These are phyloP conservation scores for roundworm (Caenorhabditis elegans) DNA, from an alignment of 1,140 invertebrate genomes.

Conservation along the genomic window DNA sequence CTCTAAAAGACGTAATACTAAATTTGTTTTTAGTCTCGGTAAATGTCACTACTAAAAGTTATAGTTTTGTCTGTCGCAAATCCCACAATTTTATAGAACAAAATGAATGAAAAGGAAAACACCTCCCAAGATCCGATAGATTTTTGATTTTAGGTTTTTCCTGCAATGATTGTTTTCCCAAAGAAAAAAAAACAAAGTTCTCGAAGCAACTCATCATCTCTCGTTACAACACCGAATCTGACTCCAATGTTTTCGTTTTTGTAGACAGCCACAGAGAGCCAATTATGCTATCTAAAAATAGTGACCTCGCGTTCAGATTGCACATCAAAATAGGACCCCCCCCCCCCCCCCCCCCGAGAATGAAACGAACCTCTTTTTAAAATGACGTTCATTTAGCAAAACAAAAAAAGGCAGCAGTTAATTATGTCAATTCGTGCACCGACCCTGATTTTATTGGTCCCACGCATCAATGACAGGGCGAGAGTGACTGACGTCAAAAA, in stretches of 20 bases:
- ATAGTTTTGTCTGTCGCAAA: neutral
- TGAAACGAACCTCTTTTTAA: too few relatives aligned
- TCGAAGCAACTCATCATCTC: neutral
- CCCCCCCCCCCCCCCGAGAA: too few relatives aligned
- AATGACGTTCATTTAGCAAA: slow-evolving; percentile 11
- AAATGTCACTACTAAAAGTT: neutral
- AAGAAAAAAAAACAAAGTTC: neutral
- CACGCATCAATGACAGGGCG: slow-evolving; percentile 14
- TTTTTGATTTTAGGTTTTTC: neutral
- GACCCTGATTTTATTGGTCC: neutral
- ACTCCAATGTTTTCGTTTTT: neutral
- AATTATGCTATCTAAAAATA: slow-evolving; percentile 9
- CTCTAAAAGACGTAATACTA: too few relatives aligned
- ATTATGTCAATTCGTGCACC: neutral
- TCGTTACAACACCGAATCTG: neutral
- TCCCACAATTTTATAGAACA: too few relatives aligned
- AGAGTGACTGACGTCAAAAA: neutral
- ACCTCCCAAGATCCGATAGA: neutral
- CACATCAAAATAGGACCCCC: neutral
- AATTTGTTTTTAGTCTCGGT: too few relatives aligned
- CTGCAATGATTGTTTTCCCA: neutral
- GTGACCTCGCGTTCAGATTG: neutral
- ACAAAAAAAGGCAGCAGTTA: too few relatives aligned
- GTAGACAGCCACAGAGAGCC: neutral
- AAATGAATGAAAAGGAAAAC: neutral